Evolutionary conservation across 1,140 invertebrate genomes (phyloP), one percentile per base, ranked within the genome.

Genomic region (Meloidogyne chitwoodi): DNA sequence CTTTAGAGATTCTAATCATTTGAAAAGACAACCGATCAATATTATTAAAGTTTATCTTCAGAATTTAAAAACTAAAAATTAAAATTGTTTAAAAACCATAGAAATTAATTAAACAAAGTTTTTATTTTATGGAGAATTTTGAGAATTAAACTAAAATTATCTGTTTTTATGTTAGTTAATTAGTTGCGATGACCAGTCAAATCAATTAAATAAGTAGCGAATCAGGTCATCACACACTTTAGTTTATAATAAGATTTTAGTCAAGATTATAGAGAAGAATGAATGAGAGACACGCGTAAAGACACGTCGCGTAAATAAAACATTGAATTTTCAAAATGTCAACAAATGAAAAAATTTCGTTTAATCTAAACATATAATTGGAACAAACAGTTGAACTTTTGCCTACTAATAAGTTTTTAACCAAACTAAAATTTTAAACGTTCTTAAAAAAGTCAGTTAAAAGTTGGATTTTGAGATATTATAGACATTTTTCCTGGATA

Each of bases 61-160:
- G 24, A 71, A n/a, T 24, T 12, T 44, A 48, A 48, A 72, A 26
- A n/a, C n/a, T 72, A 24, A 71, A 72, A 70, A 1, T 70, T 14
- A 65, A 65, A 65, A 65, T 31, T 27, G 10, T 65, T 31, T 8
- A 11, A 10, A 65, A 65, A 65, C 12, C 3, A 16, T 16, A 3
- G 14, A 29, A 34, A 29, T 31, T 31, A n/a, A n/a, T 65, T 65
- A 29, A 34, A n/a, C 4, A 19, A 19, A 16, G 4, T 48, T 48
- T 14, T 48, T 48, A 48, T 16, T 16, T 16, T 3, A 1, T 48
- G 16, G 14, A 44, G 16, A 14, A 48, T 4, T 48, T 48, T 19
- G 1, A n/a, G n/a, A 56, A 56, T n/a, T 5, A n/a, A 6, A n/a
- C 8, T 56, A 56, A n/a, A 56, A 56, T 56, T 1, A 22, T n/a